Evolutionary conservation across 2,113 vertebrate species (phyloP), one percentile per base, ranked within the genome.

Genomic region (Hyla sarda): DNA sequence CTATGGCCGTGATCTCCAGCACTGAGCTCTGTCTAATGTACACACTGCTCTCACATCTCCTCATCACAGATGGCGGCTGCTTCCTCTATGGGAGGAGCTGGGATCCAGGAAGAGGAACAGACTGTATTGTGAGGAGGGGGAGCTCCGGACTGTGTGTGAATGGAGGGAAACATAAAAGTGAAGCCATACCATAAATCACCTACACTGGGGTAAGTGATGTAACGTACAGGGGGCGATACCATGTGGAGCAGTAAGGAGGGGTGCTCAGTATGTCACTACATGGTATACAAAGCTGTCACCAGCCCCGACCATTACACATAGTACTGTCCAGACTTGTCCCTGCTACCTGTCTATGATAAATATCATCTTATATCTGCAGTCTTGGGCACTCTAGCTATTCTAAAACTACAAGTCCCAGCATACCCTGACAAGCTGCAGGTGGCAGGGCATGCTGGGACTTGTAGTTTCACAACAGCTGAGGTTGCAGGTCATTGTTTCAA

Each of bases 111-210:
- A 73, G 34, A 34, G 58, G 50, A n/a, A 48, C 21, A 19, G 48
- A 30, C 2, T 21, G 12, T 6, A 47, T 10, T 69, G 32, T 14
- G 11, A 52, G 16, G 3, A 14, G 47, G 50, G 81, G 47, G 72
- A 82, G 25, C 47, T 34, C 10, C 17, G 1, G 23, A 3, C 47
- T 25, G 19, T 81, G 8, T 41, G 45, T 84, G 74, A 77, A 85
- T 84, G 82, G 82, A 62, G 74, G 83, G 58, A 85, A 62, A 84
- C 0, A 41, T 69, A 58, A 76, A 76, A 77, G 56, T 75, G 41
- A 52, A 23, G 32, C 2, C 30, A 47, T 13, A 47, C 5, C n/a
- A 19, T 7, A 30, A 19, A 13, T 52, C 3, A 16, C 10, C 16
- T 5, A 19, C 6, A 30, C 47, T 52, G 12, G 0, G 67, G 65